Evolutionary conservation across 2,888 invertebrate species (phyloP).

Genomic region (Sycophila texana): DNA sequence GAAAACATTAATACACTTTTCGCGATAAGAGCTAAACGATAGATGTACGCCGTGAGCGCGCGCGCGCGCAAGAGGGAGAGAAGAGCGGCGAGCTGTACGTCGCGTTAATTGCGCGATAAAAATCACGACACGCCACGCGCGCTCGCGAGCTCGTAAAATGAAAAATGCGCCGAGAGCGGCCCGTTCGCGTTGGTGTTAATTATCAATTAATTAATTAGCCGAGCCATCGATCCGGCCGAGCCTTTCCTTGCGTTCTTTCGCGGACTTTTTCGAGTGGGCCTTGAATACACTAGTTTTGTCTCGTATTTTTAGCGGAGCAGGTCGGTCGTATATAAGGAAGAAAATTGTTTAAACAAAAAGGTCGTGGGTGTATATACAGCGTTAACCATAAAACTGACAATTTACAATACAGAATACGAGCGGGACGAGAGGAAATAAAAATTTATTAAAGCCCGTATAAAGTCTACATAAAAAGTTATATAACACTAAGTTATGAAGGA

Average conservation of each 20-base stretch:
- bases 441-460: constrained; percentile 47
- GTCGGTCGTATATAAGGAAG: not conserved
- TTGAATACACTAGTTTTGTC: not conserved
- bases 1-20: constrained; percentile 53
- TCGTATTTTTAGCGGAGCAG: not conserved
- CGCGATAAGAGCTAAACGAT: constrained; percentile 47
- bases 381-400: constrained; percentile 41
- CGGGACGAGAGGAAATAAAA: constrained; percentile 35
- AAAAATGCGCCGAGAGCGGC: constrained; percentile 63
- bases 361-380: not conserved
- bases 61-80: constrained; percentile 27
- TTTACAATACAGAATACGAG: constrained; percentile 1
- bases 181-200: constrained; percentile 61
- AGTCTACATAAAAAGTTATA: constrained; percentile 42
- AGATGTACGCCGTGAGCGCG: constrained; percentile 28
- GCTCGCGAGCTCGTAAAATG: constrained; percentile 61
- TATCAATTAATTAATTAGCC: constrained; percentile 66
- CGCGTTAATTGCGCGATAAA: constrained; percentile 76
- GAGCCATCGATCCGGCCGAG: constrained; percentile 11
- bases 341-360: constrained; percentile 35
- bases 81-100: constrained; percentile 70
- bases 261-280: not conserved
- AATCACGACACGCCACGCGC: constrained; percentile 74
- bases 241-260: not conserved
- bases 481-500: constrained; percentile 43